Evolutionary conservation across 2,797 vertebrate genomes (phyloP), one percentile per base, ranked within the genome.

Genomic region (Lates japonicus): DNA sequence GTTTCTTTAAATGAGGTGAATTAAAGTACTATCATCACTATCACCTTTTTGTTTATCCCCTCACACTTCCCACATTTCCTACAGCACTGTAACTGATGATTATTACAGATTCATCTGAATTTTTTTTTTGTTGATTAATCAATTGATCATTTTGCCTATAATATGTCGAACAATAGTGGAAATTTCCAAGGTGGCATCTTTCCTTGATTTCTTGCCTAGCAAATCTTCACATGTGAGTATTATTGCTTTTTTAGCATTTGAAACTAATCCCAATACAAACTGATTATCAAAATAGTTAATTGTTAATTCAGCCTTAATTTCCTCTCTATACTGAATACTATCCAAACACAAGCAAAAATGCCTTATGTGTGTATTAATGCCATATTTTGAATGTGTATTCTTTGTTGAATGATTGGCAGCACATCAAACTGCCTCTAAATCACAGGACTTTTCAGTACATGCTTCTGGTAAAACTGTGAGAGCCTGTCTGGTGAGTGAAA

Each of bases 401-500:
- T 62, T 66, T 49, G 22, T 13, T 55, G 4, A 61, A 60, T 22
- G 4, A 44, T n/a, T 58, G 19, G 39, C n/a, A 11, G 60, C 7
- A 46, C 55, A 67, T 2, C 11, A 76, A 63, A 16, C 11, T 7
- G 35, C 13, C 19, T 49, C 4, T 51, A 6, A 60, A 42, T 49
- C 17, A 31, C 2, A 8, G 29, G 7, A 41, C 2, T 52, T 68
- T 63, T 39, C 37, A 39, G 42, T 44, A 2, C 39, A 41, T 7
- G 22, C 1, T 33, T 48, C 19, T 29, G 14, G 8, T 10, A 6
- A 63, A 29, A 16, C 44, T 35, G 44, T 14, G 12, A 33, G 44
- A 80, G 57, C 20, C 29, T 70, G 54, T 73, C 19, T 80, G 52
- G 41, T 57, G 48, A 83, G 58, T 69, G 80, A 75, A 81, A 81